phyloP scores from a whole-genome alignment of 1,140 invertebrate species.

The Orius laevigatus region DNA sequence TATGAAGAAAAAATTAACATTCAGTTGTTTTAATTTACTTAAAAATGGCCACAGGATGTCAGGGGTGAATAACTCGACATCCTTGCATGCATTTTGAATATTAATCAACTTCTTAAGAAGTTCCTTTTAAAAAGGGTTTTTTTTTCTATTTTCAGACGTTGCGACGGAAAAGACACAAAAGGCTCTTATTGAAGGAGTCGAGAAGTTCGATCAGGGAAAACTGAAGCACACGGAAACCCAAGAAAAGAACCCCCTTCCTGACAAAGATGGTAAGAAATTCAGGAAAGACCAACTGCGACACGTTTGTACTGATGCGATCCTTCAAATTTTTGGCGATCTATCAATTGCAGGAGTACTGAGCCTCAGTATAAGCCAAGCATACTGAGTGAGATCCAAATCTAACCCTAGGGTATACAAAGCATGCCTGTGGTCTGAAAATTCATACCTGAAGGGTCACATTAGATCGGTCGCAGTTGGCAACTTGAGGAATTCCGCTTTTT shows the following conservation, averaged over 20 bases:
- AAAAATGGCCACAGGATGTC: background rate
- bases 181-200: conserved; percentile 68
- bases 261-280: conserved; percentile 79
- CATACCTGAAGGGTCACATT: no score
- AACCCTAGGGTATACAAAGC: no score
- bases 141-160: conserved; percentile 45
- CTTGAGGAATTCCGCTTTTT: background rate
- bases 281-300: no score
- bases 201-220: conserved; percentile 60
- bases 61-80: no score
- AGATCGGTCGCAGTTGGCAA: no score
- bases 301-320: no score
- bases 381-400: no score
- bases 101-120: background rate
- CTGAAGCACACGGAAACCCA: conserved; percentile 84
- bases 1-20: background rate
- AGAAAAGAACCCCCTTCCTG: conserved; percentile 84
- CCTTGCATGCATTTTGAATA: background rate
- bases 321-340: no score
- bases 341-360: no score
- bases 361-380: no score
- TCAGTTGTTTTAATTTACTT: background rate
- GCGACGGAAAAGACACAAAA: conserved; percentile 73
- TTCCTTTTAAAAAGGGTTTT: conserved; percentile 5
- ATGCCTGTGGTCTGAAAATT: no score